Evolutionary conservation across 2,113 vertebrate species (phyloP).

Genomic region (Microtus oregoni): DNA sequence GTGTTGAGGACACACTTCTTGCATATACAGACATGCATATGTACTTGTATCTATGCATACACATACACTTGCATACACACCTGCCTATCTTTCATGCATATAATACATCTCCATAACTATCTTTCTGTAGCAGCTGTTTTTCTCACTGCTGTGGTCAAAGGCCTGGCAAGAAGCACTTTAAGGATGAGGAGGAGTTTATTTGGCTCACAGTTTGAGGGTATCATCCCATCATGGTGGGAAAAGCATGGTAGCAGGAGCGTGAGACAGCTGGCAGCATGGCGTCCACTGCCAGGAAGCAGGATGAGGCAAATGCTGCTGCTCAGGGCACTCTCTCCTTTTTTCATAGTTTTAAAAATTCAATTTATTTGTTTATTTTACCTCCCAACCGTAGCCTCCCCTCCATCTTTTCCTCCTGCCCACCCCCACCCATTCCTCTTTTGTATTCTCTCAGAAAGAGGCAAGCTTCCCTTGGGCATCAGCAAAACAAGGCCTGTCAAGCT

Average conservation of each 20-base stretch:
- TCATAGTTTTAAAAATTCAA: not conserved
- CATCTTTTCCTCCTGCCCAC: not conserved
- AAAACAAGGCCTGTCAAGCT: not conserved
- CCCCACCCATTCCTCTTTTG: not conserved
- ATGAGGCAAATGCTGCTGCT: not conserved
- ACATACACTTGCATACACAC: not conserved
- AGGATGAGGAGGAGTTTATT: not conserved
- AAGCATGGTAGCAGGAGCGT: not conserved
- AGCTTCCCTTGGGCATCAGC: too few relatives aligned
- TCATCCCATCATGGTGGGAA: not conserved
- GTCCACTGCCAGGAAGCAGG: not conserved
- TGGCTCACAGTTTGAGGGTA: not conserved
- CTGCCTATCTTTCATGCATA: not conserved
- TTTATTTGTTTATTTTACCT: not conserved
- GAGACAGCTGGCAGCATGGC: not conserved
- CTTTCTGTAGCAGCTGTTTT: not conserved
- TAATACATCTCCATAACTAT: not conserved
- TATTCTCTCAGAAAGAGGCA: not conserved
- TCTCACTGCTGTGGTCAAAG: not conserved
- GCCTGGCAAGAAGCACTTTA: not conserved
- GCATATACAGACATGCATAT: too few relatives aligned
- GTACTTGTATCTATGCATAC: not conserved
- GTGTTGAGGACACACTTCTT: not conserved
- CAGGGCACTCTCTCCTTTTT: not conserved
- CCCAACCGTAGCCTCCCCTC: not conserved